Evolutionary conservation across 2,113 vertebrate genomes (phyloP), one percentile per base, ranked within the genome.

Genomic region (Empidonax alnorum): DNA sequence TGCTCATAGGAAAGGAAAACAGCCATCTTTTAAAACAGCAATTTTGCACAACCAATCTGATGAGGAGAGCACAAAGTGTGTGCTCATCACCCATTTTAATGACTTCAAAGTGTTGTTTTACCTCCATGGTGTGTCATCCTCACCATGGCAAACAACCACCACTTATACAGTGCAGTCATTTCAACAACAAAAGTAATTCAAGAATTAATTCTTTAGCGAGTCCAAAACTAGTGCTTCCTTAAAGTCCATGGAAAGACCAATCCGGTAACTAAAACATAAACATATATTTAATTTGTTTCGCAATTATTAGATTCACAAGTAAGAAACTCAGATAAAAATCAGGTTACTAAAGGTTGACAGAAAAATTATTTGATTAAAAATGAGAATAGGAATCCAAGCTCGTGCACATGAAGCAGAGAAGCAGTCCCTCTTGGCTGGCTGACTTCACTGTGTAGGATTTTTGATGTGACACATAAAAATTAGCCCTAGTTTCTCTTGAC

Each of bases 401-500:
- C 30, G 68, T 55, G 61, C 46, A 46, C 1, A 0, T 71, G 50
- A 37, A 74, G 49, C 9, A 24, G 24, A 62, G 35, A 20, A 88
- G 33, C 46, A 87, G 41, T 31, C 14, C 33, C 27, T 89, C 35
- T 50, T 16, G 30, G 30, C 10, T 68, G 35, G 21, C 18, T 72
- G 72, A 75, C 68, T 75, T 63, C 25, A 53, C 47, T 65, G 14
- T 11, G 19, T 17, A 44, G 33, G 52, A 63, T 66, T 93, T 84
- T 39, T 84, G 22, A 44, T 1, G 2, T 33, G 7, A 18, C 2
- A 7, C 24, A 20, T 7, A 6, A 59, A 77, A 61, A 47, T 7
- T 6, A 10, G 0, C 4, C n/a, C 27, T 53, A 30, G 25, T 27
- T 53, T 63, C 68, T 53, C 47, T 69, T 7, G 0, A 7, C 7